Evolutionary conservation across 2,888 invertebrate species (phyloP), one percentile per base, ranked within the genome.

Genomic region (Spodoptera exigua): DNA sequence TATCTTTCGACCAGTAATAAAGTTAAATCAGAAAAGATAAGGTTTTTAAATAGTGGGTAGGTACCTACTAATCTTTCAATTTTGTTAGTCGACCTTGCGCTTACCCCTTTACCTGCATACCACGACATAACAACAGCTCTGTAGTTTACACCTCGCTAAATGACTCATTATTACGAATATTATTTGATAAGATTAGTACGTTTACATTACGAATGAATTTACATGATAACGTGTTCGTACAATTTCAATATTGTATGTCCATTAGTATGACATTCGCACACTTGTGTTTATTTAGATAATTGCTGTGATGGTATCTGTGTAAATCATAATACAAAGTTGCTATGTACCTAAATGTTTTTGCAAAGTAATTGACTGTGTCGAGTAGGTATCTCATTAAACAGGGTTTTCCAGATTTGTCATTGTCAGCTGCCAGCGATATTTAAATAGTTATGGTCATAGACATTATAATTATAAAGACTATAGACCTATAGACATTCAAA

Each of bases 161-260:
- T 45, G 65, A 64, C 4, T 68, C 68, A 63, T 37, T 66, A 35
- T 40, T 48, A 43, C 36, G 34, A 39, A 61, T 58, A 52, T 44
- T 47, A 43, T 49, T 54, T 60, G 70, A 60, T 65, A 68, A 65
- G 65, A 70, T 68, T 60, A 35, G n/a, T 37, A 41, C 37, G 58
- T 67, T 49, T 45, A 37, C 35, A 69, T 44, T 41, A 32, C n/a
- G 16, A 45, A 34, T 49, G 32, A 49, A 60, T 40, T 34, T 39
- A 43, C 17, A 39, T 40, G 39, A 57, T 57, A 64, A 43, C 43
- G 21, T 35, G 51, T 51, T 37, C 27, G 35, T 58, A 36, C 32
- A 47, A 56, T 47, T 57, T 57, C 36, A 48, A 21, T 43, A 32
- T 34, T 34, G 18, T 13, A 35, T 16, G 16, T 43, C 21, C 16